Base-by-base conservation (phyloP, 2,797 vertebrate species). In the Danionella dracula region DNA sequence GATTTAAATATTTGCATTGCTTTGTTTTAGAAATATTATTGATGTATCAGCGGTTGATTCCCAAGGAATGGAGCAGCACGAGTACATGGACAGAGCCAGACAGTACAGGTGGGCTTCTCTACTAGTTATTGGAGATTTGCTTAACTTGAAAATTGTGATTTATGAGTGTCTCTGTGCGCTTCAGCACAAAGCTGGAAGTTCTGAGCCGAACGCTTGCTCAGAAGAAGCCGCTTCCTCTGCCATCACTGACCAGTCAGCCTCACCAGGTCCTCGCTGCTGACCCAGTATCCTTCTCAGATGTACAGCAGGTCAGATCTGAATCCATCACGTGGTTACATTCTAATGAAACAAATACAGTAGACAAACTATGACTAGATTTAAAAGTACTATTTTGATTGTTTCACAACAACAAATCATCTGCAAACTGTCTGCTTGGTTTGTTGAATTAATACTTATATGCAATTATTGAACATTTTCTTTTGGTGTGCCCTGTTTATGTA, bases 251-350 rank as follows among this genome's bases (percentile, higher is more conserved):
- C 67, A 94, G 86, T 80, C 95, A 97, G 72, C 95, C 95, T 0
- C 95, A 98, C 81, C 95, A 99, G 85, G 94, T 99, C 79, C 92
- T 99, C 12, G 94, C 95, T 17, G 95, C 94, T 1, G 93, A 97
- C 61, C 92, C 93, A 11, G 87, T 96, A 80, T 91, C 94, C 73
- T 91, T 90, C 12, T 85, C 95, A 1, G 96, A 98, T 75, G 81
- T 98, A 76, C 93, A 94, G 79, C 95, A 98, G 95, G 96, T 98
- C 32, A 29, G 63, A 8, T 2, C 23, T 3, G 6, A 27, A 27
- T 27, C 3, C 6, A 27, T 6, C 23, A 3, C 6, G 6, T 27
- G 23, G n/a, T n/a, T n/a, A n/a, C n/a, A n/a, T n/a, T n/a, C n/a
- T n/a, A n/a, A n/a, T n/a, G n/a, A n/a, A n/a, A n/a, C n/a, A n/a